Evolutionary conservation across 2,797 vertebrate species (phyloP), one percentile per base, ranked within the genome.

Genomic region (Malurus splendens): DNA sequence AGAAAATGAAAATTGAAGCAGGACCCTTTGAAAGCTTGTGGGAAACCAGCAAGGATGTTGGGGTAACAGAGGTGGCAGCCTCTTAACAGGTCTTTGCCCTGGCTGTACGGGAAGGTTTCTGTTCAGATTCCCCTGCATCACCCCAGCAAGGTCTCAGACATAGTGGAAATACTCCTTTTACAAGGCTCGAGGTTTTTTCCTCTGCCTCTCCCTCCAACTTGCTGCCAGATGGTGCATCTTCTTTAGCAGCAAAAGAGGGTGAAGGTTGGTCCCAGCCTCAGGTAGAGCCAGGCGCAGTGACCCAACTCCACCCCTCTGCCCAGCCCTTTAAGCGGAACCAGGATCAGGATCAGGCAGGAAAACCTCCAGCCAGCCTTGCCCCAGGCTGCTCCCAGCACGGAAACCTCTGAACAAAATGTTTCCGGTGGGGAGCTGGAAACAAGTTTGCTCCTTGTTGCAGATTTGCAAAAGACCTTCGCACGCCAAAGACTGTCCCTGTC

Each of bases 391-490:
- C 90, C 79, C 85, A 65, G 57, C 79, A 42, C 11, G 7, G 74
- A 87, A 86, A 88, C 47, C 74, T 90, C 81, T 2, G 86, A 83
- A 95, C 94, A 93, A 51, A 88, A 66, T 73, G 84, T 95, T 93
- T 92, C 78, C n/a, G 3, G 6, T 76, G 74, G 75, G 57, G 65
- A 89, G 54, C 41, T 77, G 30, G 47, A 36, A 93, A 90, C n/a
- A 90, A 83, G 48, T 62, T 72, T 20, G 15, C 86, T 89, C 56
- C 80, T 90, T 73, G 70, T 75, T 81, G 77, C 8, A 16, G 59
- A 24, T 62, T 60, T 83, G 87, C 62, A 56, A 62, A 82, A 81
- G 87, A n/a, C 80, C 41, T 81, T 47, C 66, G n/a, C 82, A 30
- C 27, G 44, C 79, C 62, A 18, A 41, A 62, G 76, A 44, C 48